These are phyloP conservation scores for Telmatochromis sp. DNA, from an alignment of 2,113 vertebrate genomes.

Conservation along the genomic window DNA sequence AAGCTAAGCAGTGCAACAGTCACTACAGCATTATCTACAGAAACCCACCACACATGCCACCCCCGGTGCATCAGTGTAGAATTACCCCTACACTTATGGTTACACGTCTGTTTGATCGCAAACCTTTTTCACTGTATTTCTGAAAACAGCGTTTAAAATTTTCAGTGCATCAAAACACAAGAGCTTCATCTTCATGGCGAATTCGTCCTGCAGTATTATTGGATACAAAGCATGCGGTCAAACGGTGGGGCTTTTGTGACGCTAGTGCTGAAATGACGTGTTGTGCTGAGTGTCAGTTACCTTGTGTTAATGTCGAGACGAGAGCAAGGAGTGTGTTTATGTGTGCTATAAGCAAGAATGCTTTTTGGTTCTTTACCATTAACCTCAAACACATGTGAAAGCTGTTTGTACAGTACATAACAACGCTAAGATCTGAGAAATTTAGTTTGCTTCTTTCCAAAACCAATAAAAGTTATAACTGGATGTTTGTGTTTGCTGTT, in stretches of 20 bases:
- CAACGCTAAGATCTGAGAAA: constrained; percentile 61
- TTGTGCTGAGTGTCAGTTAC: constrained; percentile 32
- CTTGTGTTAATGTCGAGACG: constrained; percentile 30
- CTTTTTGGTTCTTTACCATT: constrained; percentile 59
- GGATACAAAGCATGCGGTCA: constrained; percentile 40
- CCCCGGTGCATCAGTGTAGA: not conserved
- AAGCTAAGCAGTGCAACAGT: constrained; percentile 18
- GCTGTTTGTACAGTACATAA: constrained; percentile 68
- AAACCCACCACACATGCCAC: not conserved
- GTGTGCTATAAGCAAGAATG: constrained; percentile 56
- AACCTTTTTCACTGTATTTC: not conserved
- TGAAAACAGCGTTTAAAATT: not conserved
- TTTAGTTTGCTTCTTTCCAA: constrained; percentile 72
- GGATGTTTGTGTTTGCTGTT: constrained; percentile 6
- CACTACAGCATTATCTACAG: constrained; percentile 43
- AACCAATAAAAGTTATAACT: constrained; percentile 74
- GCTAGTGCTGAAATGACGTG: constrained; percentile 44
- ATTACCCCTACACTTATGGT: not conserved
- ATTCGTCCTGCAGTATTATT: constrained; percentile 23
- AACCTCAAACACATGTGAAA: constrained; percentile 66
- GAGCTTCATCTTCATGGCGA: constrained; percentile 11
- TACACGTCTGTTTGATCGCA: not conserved
- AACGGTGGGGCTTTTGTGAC: not conserved
- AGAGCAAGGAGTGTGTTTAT: constrained; percentile 46
- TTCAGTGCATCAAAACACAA: not conserved